Evolutionary conservation across 2,113 vertebrate species (phyloP), one percentile per base, ranked within the genome.

Genomic region (Grallaria varia): DNA sequence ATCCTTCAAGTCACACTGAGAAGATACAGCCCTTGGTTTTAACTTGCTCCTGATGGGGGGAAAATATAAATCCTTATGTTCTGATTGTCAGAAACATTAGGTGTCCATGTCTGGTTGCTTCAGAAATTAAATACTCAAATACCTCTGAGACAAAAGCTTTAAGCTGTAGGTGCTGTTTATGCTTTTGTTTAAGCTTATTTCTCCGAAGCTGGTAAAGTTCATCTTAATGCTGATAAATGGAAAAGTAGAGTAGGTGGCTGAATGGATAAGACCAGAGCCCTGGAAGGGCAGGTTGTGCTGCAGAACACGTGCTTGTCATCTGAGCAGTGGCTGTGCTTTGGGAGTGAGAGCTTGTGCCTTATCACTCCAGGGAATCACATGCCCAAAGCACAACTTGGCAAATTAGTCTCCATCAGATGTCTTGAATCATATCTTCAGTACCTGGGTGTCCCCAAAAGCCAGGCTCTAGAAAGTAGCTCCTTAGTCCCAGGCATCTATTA

Each of bases 341-440:
- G 45, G 60, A 60, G 14, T 12, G 49, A 58, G 31, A 2, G 2
- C 33, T 12, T 37, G 22, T 49, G 49, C 19, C 24, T 59, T 40
- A 6, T 31, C 21, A 0, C 63, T 67, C 31, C 33, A 17, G 47
- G 58, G n/a, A 33, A 25, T 39, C 25, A 9, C 3, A 0, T 1
- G 1, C 21, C 28, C 21, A 47, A 19, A 44, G 45, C 25, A 9
- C 3, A 6, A 21, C 15, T 4, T 16, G 31, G 18, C 20, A 52
- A 42, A 49, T 37, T 21, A 21, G 13, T 59, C 50, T 49, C 11
- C 7, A 2, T 73, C 23, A 14, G 33, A 6, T 49, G 9, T 14
- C n/a, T 55, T 22, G 10, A 45, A 17, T 44, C 13, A 12, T n/a
- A 50, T 58, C 24, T 47, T 81, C 8, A 5, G 9, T 47, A 16